Percentiles rank a stretch among this genome's conserved stretches.
Conservation (phyloP, 2,888 invertebrate species). For the Oscheius sp. region DNA sequence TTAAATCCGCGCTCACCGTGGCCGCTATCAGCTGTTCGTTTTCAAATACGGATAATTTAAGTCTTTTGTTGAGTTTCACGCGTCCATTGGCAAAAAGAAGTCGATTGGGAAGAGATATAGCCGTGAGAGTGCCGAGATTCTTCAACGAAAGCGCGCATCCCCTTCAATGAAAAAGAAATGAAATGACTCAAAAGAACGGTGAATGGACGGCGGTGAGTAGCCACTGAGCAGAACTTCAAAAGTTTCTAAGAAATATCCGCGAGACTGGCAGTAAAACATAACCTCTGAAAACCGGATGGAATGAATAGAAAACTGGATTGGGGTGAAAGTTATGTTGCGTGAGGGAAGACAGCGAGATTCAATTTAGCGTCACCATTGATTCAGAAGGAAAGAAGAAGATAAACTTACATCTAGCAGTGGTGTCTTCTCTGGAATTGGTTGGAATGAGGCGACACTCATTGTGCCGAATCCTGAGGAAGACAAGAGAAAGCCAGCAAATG, state of each 20-base stretch:
- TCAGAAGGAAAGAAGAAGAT: background rate
- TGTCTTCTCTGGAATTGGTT: conserved; percentile 14
- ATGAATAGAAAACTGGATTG: conserved; percentile 22
- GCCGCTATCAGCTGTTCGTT: conserved; percentile 6
- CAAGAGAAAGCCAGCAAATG: conserved; percentile 10
- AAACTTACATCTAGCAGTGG: conserved; percentile 14
- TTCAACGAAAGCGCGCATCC: no score
- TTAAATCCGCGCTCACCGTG: conserved; percentile 21
- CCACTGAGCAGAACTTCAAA: background rate
- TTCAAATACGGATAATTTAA: background rate
- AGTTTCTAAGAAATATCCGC: background rate
- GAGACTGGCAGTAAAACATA: background rate
- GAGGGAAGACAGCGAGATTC: conserved; percentile 7
- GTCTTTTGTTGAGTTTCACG: conserved; percentile 1
- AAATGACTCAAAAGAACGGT: background rate
- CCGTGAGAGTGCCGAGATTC: no score
- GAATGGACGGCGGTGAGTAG: background rate
- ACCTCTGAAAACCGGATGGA: background rate
- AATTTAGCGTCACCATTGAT: conserved; percentile 20
- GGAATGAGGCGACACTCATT: conserved; percentile 16
- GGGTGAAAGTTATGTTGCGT: conserved; percentile 11
- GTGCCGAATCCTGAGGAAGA: conserved; percentile 1
- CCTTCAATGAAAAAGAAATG: no score
- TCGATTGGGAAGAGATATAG: background rate
- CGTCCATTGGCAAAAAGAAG: background rate